These are phyloP conservation scores for Mugil cephalus DNA, from an alignment of 2,113 vertebrate genomes.

Conservation along the genomic window DNA sequence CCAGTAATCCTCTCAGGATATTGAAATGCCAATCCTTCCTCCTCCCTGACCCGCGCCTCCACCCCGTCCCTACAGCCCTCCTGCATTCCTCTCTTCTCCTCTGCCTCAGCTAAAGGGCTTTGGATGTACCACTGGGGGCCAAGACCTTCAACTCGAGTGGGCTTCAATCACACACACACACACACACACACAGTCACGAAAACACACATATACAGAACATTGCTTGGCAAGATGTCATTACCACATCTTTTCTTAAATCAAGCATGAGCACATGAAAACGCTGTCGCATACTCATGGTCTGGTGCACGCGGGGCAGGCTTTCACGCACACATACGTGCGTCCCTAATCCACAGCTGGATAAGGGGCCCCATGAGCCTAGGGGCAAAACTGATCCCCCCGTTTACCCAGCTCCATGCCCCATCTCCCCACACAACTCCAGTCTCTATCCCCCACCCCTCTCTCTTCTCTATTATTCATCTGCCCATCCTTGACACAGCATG, in stretches of 20 bases:
- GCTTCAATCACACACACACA: conserved; percentile 26
- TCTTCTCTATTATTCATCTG: conserved; percentile 34
- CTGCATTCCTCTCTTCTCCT: conserved; percentile 48
- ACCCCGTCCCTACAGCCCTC: conserved; percentile 43
- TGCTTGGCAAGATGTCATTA: conserved; percentile 34
- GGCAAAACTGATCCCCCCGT: conserved; percentile 65
- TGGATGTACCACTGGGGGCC: conserved; percentile 59
- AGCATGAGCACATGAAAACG: conserved; percentile 24
- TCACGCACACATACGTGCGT: conserved; percentile 39
- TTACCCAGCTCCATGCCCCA: conserved; percentile 39
- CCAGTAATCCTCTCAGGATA: conserved; percentile 82
- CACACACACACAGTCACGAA: no score
- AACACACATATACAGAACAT: conserved; percentile 26
- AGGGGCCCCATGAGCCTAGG: conserved; percentile 57
- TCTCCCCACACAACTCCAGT: conserved; percentile 49
- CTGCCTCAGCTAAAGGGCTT: conserved; percentile 70
- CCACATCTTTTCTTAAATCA: conserved; percentile 30
- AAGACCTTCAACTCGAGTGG: conserved; percentile 50
- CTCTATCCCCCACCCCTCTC: conserved; percentile 30
- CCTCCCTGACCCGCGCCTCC: conserved; percentile 67
- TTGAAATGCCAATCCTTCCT: conserved; percentile 82
- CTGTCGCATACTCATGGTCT: conserved; percentile 16
- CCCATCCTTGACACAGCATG: conserved; percentile 37
- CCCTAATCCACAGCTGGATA: conserved; percentile 63
- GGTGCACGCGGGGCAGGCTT: conserved; percentile 8